Base-by-base conservation (phyloP, 2,888 invertebrate species). In the Atethmia centrago region DNA sequence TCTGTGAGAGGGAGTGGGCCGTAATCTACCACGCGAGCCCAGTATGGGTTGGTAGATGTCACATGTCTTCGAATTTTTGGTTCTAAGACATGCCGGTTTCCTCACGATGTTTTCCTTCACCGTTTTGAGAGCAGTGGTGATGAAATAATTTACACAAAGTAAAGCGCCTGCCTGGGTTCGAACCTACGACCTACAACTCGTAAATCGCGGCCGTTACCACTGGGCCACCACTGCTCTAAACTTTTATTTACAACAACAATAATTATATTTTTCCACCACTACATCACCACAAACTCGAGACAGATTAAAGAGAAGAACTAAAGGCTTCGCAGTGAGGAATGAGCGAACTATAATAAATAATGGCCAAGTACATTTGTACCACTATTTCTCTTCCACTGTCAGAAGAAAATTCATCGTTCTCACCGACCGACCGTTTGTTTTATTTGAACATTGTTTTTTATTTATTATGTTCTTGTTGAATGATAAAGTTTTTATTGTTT, bases 331-430 rank as follows among this genome's bases (percentile, higher is more conserved):
- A 36, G 72, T 77, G 70, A 78, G 62, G 71, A 84, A 80, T 84
- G 82, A 84, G 78, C 68, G 78, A 83, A 80, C 86, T 84, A 77
- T 80, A 81, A 86, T 87, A 87, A 87, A 87, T 87, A 87, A 86
- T 85, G 79, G 81, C 49, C 73, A 59, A 79, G 86, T 87, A 85
- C 81, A 88, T 88, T 88, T 87, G 84, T 84, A 78, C 77, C 47
- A 83, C 85, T 80, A 85, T 84, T 87, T 84, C 83, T 87, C 88
- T 80, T 71, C 67, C 45, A 82, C 80, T 84, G 85, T 84, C 84
- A 86, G 79, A 81, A 87, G 80, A 82, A 82, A 83, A 82, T 83
- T 84, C 83, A 85, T 79, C 80, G 79, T 81, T 83, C 85, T 84
- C 82, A 84, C 79, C 77, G 71, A 71, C 72, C 65, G 49, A 61